These are phyloP conservation scores for Mus caroli DNA, from an alignment of 2,797 vertebrate species.

Conservation along the genomic window DNA sequence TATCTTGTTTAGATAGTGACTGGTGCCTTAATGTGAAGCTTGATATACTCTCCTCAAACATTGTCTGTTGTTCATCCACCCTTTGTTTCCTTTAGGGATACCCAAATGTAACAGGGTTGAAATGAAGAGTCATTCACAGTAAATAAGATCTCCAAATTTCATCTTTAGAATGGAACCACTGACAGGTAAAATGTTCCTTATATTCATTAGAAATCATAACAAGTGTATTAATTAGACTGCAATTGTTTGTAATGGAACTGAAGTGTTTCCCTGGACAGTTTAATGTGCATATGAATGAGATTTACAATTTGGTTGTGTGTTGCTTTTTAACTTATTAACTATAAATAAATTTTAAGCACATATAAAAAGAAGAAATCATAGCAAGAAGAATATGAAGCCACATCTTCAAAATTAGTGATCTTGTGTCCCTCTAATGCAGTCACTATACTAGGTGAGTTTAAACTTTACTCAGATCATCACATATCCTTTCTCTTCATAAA, in stretches of 20 bases:
- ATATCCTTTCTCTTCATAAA: background rate
- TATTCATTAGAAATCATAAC: background rate
- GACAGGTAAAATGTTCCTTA: background rate
- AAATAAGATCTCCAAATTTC: background rate
- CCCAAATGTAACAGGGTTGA: fast-evolving
- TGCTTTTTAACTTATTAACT: constrained; percentile 86
- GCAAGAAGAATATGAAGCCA: background rate
- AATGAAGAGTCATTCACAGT: background rate
- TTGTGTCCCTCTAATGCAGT: background rate
- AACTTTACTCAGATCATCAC: background rate
- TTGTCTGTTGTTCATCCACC: background rate
- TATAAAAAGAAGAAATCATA: background rate
- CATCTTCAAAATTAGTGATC: background rate
- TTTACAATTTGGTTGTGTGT: constrained; percentile 82
- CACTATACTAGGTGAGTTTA: background rate
- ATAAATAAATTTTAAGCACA: constrained; percentile 86
- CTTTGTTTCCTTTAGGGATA: background rate
- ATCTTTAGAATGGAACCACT: background rate
- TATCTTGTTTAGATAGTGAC: background rate
- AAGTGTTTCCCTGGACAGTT: constrained; percentile 79
- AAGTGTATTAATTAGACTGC: constrained; percentile 82
- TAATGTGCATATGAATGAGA: constrained; percentile 82
- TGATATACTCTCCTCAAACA: background rate
- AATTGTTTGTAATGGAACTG: constrained; percentile 80
- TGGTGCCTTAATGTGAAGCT: background rate